Evolutionary conservation across 2,888 invertebrate genomes (phyloP).

Genomic region (Nephrocerus scutellatus): DNA sequence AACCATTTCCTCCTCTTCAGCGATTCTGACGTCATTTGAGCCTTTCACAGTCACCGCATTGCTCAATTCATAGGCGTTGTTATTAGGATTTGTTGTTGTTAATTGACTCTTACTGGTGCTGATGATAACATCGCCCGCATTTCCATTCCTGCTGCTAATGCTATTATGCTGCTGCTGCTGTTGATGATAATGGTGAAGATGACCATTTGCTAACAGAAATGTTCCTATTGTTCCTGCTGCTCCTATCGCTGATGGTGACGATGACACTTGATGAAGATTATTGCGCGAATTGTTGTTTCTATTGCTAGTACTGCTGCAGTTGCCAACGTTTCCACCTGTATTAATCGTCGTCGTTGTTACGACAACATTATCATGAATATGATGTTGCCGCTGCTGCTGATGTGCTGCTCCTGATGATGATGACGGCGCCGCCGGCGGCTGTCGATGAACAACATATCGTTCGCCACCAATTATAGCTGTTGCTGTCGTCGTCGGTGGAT

Average conservation of each 20-base stretch:
- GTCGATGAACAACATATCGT: too few relatives aligned
- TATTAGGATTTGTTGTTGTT: conserved; percentile 25
- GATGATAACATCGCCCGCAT: conserved; percentile 12
- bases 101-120: conserved; percentile 24
- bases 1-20: too few relatives aligned
- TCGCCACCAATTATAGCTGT: too few relatives aligned
- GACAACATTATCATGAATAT: conserved; percentile 11
- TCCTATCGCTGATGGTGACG: conserved; percentile 25
- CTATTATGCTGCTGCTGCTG: conserved; percentile 16
- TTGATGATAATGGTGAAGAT: conserved; percentile 17
- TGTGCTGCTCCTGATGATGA: conserved; percentile 1
- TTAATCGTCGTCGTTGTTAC: conserved; percentile 17
- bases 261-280: conserved; percentile 24
- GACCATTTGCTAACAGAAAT: conserved; percentile 13
- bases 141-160: conserved; percentile 7
- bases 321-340: neutral
- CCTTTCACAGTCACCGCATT: conserved; percentile 16
- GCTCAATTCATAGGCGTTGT: conserved; percentile 29
- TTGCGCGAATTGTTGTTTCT: conserved; percentile 13
- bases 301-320: conserved; percentile 9
- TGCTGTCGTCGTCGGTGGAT: neutral
- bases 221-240: conserved; percentile 14
- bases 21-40: too few relatives aligned
- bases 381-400: conserved; percentile 17
- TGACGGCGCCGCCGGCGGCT: conserved; percentile 19